Conservation (phyloP, 2,888 invertebrate species). For the Athetis lepigone region DNA sequence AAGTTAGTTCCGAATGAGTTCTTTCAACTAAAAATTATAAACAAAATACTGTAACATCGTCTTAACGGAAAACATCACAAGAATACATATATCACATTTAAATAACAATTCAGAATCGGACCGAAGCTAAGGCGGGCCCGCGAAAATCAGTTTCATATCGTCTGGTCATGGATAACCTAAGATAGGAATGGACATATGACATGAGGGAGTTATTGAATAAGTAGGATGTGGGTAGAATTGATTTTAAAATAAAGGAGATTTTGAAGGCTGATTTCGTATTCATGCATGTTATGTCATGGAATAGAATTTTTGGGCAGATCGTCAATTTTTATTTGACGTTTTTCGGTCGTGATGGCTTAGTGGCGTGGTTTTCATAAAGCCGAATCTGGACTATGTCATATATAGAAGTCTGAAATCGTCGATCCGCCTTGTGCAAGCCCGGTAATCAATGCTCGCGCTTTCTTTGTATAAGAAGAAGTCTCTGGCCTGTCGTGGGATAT, state of each 20-base stretch:
- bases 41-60: not conserved
- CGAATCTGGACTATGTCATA: too few relatives aligned
- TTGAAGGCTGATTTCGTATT: not conserved
- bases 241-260: conserved; percentile 29
- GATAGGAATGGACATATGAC: conserved; percentile 56
- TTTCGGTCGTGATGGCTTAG: too few relatives aligned
- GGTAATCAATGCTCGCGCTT: too few relatives aligned
- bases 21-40: not conserved
- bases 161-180: conserved; percentile 49
- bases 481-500: too few relatives aligned
- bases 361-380: too few relatives aligned
- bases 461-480: too few relatives aligned
- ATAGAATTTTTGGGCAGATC: too few relatives aligned
- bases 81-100: conserved; percentile 59
- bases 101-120: conserved; percentile 66
- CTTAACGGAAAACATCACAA: conserved; percentile 21
- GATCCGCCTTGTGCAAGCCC: too few relatives aligned
- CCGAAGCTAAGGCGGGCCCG: conserved; percentile 40
- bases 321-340: too few relatives aligned
- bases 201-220: conserved; percentile 40
- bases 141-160: conserved; percentile 63
- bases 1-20: not conserved
- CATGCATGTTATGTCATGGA: too few relatives aligned
- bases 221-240: conserved; percentile 12
- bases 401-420: too few relatives aligned